Conservation (phyloP, 2,113 vertebrate species). For the Antechinus flavipes region DNA sequence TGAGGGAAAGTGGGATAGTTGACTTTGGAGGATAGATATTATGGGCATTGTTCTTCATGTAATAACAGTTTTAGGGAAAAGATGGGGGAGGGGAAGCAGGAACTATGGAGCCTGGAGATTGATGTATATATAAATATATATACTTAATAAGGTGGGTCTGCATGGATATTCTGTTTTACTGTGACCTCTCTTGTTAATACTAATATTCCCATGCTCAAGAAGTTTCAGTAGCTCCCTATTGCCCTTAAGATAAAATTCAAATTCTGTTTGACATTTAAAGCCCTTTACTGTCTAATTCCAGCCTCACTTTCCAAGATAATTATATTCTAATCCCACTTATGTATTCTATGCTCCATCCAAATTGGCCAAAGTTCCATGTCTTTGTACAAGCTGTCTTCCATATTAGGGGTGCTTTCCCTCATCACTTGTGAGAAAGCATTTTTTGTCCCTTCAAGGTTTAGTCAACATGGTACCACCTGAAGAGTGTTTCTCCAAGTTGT, state of each 20-base stretch:
- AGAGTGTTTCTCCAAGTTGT: not conserved
- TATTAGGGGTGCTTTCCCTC: not conserved
- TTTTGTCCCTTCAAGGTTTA: not conserved
- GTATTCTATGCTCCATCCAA: not conserved
- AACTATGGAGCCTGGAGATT: not conserved
- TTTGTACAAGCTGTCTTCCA: not conserved
- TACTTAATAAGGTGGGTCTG: not conserved
- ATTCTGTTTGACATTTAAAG: not conserved
- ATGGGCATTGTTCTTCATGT: not conserved
- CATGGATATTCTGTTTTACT: not conserved
- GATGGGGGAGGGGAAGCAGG: too few relatives aligned
- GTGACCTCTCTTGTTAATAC: not conserved
- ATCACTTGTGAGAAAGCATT: not conserved
- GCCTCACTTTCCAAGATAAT: not conserved
- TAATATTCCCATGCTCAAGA: not conserved
- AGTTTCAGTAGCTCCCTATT: not conserved
- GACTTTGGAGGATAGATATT: not conserved
- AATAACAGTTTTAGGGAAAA: not conserved
- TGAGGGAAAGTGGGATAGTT: not conserved
- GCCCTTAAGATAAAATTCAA: not conserved
- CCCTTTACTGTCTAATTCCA: not conserved
- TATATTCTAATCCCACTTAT: not conserved
- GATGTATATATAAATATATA: not conserved
- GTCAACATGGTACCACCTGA: not conserved
- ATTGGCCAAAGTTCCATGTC: not conserved